Conservation (phyloP, 2,113 vertebrate species). For the Phalacrocorax carbo region DNA sequence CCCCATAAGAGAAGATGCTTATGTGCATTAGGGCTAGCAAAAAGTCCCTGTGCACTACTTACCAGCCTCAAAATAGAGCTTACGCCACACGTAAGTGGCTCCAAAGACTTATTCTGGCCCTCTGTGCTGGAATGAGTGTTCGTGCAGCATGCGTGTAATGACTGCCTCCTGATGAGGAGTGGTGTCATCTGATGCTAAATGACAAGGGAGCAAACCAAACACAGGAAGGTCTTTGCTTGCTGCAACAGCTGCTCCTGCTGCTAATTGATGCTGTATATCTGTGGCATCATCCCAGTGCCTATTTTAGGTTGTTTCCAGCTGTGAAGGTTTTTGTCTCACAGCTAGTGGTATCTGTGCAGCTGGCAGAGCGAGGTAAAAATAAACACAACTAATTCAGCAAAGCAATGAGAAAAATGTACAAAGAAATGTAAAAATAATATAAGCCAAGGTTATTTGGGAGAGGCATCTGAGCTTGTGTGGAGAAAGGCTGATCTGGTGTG, state of each 20-base stretch:
- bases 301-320: slow-evolving; percentile 68
- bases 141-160: background rate
- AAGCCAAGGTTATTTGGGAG: slow-evolving; percentile 40
- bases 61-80: slow-evolving; percentile 12
- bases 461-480: background rate
- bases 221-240: slow-evolving; percentile 57
- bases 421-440: slow-evolving; percentile 35
- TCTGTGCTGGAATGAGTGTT: background rate
- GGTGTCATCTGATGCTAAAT: slow-evolving; percentile 48
- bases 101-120: background rate
- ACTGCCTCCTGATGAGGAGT: slow-evolving; percentile 28
- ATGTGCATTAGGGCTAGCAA: background rate
- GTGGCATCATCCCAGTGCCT: slow-evolving; percentile 54
- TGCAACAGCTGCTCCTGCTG: slow-evolving; percentile 54
- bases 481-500: background rate
- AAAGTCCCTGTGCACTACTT: background rate
- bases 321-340: slow-evolving; percentile 63
- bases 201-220: slow-evolving; percentile 45
- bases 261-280: slow-evolving; percentile 59
- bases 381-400: slow-evolving; percentile 51
- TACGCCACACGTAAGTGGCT: background rate
- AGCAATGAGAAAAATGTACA: slow-evolving; percentile 14
- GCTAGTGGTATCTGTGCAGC: slow-evolving; percentile 67
- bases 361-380: slow-evolving; percentile 55
- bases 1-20: background rate